Percentiles rank a stretch among this genome's conserved stretches.
phyloP scores from a whole-genome alignment of 2,888 invertebrate genomes.

The Cryptocephalus primarius region DNA sequence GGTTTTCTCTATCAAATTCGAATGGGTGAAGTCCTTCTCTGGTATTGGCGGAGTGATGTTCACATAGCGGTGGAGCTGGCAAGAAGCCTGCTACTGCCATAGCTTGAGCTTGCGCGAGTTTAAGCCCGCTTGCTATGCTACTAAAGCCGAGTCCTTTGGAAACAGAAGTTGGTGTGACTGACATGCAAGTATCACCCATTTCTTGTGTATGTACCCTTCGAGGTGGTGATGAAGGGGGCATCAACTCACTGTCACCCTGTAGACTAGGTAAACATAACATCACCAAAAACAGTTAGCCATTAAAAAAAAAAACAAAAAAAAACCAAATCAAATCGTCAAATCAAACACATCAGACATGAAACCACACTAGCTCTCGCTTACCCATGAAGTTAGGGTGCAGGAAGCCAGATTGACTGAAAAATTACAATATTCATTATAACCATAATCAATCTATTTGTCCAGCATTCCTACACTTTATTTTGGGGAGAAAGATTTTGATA shows the following conservation, averaged over 20 bases:
- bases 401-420: constrained; percentile 43
- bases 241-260: constrained; percentile 49
- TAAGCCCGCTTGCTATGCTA: constrained; percentile 57
- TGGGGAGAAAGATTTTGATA: too few relatives aligned
- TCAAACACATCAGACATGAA: constrained; percentile 20
- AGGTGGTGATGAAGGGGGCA: constrained; percentile 49
- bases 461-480: too few relatives aligned
- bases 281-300: constrained; percentile 29
- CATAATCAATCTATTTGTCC: constrained; percentile 5
- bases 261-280: constrained; percentile 40
- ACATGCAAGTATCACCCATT: constrained; percentile 30
- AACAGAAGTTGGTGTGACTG: constrained; percentile 26
- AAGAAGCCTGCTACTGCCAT: constrained; percentile 60
- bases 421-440: too few relatives aligned
- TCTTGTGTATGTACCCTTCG: constrained; percentile 30
- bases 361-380: constrained; percentile 38
- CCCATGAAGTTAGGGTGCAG: constrained; percentile 50
- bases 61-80: constrained; percentile 35
- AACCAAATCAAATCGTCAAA: constrained; percentile 23
- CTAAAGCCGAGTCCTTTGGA: constrained; percentile 38
- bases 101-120: constrained; percentile 59
- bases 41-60: constrained; percentile 5
- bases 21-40: constrained; percentile 11
- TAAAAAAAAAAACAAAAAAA: constrained; percentile 20
- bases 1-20: constrained; percentile 30